These are phyloP conservation scores for Aegithalos caudatus DNA, from an alignment of 2,113 vertebrate genomes.

Conservation along the genomic window DNA sequence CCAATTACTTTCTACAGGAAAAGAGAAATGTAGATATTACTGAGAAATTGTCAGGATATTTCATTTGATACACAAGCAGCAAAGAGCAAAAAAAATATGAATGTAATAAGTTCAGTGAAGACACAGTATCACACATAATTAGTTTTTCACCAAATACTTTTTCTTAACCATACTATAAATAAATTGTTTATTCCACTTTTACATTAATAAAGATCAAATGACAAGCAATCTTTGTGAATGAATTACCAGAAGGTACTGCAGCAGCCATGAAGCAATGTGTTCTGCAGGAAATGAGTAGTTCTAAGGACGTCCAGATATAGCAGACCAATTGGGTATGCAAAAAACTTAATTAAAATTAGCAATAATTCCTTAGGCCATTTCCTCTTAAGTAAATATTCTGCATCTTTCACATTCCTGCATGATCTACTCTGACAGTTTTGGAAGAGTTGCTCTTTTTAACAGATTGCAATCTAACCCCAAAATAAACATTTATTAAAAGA, in stretches of 20 bases:
- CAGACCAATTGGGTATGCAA: conserved; percentile 1
- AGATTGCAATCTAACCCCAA: conserved; percentile 27
- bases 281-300: neutral
- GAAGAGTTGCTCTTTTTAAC: conserved; percentile 46
- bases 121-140: neutral
- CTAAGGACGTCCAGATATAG: neutral
- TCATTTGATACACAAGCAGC: neutral
- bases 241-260: conserved; percentile 20
- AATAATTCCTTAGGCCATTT: conserved; percentile 21
- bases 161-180: conserved; percentile 21
- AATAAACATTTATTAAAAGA: conserved; percentile 40
- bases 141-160: neutral
- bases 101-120: neutral
- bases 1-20: neutral
- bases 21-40: neutral
- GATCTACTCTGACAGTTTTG: conserved; percentile 44
- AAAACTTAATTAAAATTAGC: conserved; percentile 59
- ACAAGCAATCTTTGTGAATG: conserved; percentile 8
- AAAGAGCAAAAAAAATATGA: neutral
- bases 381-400: conserved; percentile 55
- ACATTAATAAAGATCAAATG: conserved; percentile 53
- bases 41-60: neutral
- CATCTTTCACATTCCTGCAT: conserved; percentile 51
- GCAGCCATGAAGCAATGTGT: neutral
- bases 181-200: neutral